Base-by-base conservation (phyloP, 2,797 vertebrate genomes). In the Agapornis canus region DNA sequence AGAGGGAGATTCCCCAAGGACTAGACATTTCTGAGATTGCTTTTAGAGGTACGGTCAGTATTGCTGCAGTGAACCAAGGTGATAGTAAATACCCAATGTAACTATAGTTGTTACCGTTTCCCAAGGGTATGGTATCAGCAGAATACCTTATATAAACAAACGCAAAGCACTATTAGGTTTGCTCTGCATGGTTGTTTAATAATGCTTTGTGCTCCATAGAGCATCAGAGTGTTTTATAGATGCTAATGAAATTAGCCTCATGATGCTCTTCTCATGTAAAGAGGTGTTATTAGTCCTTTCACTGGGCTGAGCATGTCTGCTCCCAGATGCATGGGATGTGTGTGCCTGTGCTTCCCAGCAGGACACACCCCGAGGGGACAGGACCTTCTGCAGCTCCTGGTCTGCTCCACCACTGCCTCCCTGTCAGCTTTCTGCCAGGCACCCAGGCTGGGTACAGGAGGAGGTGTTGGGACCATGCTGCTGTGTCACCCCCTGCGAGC, bases 101-200 rank as follows among this genome's bases (percentile, higher is more conserved):
- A 88, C 90, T 71, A 60, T 48, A n/a, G 87, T 88, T 11, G 54
- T 95, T 88, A 92, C 80, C 2, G 5, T 72, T 60, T 89, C 97
- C 90, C 73, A 66, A 23, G 85, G 80, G 90, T 71, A 52, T 10
- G 56, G 45, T 92, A 92, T 82, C 73, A 82, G 82, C 77, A 92
- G 92, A 94, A 86, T 84, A 88, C 89, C 77, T 70, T 84, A 52
- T 68, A 86, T 80, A 96, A 97, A 95, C 77, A 89, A 80, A 92
- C 86, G 65, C 3, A 13, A 76, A 77, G 56, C 70, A 27, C 91
- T 78, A 61, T 64, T 84, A 87, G 66, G 80, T 94, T 76, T 84
- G 68, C 96, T 78, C 31, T 27, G 76, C 13, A 3, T 3, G 45
- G 47, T 69, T 96, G 72, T 95, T 97, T 97, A 95, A 90, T 92